A percentile compares a stretch with the other conserved stretches of the same genome.
Evolutionary conservation across 2,888 invertebrate species (phyloP).

Genomic region (Pandemis cinnamomeana): DNA sequence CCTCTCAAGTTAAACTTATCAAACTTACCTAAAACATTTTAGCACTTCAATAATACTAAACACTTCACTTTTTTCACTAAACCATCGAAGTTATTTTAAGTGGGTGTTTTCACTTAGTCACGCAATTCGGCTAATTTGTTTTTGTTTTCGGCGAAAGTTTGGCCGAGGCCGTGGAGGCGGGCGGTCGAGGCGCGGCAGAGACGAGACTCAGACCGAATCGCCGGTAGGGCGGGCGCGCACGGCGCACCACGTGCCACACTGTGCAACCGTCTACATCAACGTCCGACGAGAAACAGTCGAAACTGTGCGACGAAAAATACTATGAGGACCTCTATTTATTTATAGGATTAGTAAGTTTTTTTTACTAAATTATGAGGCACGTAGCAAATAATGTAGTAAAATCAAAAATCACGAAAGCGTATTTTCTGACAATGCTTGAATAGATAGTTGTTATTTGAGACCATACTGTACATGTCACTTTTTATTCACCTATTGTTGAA

Average conservation of each 20-base stretch:
- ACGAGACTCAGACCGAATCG: conserved; percentile 16
- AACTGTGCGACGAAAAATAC: background rate
- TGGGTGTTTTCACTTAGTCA: background rate
- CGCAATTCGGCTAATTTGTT: background rate
- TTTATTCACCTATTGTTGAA: too few relatives aligned
- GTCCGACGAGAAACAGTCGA: background rate
- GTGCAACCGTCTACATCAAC: background rate
- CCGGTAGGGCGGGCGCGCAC: conserved; percentile 42
- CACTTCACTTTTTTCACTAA: conserved; percentile 7
- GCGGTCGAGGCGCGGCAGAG: conserved; percentile 51
- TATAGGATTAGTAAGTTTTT: too few relatives aligned
- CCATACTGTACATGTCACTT: too few relatives aligned
- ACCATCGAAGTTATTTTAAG: conserved; percentile 5
- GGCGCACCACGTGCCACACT: conserved; percentile 42
- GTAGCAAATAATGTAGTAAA: too few relatives aligned
- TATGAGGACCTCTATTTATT: too few relatives aligned
- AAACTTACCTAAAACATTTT: conserved; percentile 22
- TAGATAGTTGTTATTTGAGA: too few relatives aligned
- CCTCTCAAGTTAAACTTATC: conserved; percentile 3
- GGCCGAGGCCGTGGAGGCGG: conserved; percentile 46
- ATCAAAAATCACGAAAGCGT: too few relatives aligned
- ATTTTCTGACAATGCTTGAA: too few relatives aligned
- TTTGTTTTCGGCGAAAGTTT: conserved; percentile 16
- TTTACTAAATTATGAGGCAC: too few relatives aligned
- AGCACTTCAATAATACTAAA: background rate